phyloP scores from a whole-genome alignment of 2,888 invertebrate species.

The Galerucella nymphaeae region DNA sequence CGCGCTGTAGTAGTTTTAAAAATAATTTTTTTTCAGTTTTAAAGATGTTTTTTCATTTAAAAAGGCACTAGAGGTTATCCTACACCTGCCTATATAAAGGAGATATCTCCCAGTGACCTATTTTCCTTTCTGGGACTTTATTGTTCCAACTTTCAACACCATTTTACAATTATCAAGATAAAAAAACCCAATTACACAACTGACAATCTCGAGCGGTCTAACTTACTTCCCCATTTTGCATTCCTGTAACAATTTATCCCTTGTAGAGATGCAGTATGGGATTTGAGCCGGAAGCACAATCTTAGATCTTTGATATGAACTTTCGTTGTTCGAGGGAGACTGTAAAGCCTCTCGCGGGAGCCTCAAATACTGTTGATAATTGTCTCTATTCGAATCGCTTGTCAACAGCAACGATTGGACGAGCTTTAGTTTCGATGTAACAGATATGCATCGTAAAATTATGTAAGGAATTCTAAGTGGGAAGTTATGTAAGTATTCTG shows the following conservation, averaged over 20 bases:
- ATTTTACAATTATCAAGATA: background rate
- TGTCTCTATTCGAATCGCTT: slow-evolving; percentile 41
- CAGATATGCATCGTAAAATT: slow-evolving; percentile 30
- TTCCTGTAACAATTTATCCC: slow-evolving; percentile 25
- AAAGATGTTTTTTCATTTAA: background rate
- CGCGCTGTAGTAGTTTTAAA: background rate
- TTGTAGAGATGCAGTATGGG: slow-evolving; percentile 33
- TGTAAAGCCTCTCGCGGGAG: slow-evolving; percentile 39
- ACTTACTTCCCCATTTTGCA: slow-evolving; percentile 7
- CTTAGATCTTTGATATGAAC: slow-evolving; percentile 50
- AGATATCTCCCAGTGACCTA: too few relatives aligned
- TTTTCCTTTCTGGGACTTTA: too few relatives aligned
- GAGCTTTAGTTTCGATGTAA: slow-evolving; percentile 29
- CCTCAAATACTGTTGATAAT: slow-evolving; percentile 46
- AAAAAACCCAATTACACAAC: background rate
- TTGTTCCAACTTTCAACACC: background rate
- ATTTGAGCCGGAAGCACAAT: slow-evolving; percentile 41
- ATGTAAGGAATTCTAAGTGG: slow-evolving; percentile 29
- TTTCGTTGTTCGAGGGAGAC: slow-evolving; percentile 45
- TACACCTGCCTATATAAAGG: too few relatives aligned
- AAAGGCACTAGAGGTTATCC: too few relatives aligned
- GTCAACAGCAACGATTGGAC: slow-evolving; percentile 40
- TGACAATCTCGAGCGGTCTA: background rate
- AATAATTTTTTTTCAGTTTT: background rate
- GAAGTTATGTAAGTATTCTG: slow-evolving; percentile 20